Base-by-base conservation (phyloP, 2,113 vertebrate species). In the Tiliqua scincoides region DNA sequence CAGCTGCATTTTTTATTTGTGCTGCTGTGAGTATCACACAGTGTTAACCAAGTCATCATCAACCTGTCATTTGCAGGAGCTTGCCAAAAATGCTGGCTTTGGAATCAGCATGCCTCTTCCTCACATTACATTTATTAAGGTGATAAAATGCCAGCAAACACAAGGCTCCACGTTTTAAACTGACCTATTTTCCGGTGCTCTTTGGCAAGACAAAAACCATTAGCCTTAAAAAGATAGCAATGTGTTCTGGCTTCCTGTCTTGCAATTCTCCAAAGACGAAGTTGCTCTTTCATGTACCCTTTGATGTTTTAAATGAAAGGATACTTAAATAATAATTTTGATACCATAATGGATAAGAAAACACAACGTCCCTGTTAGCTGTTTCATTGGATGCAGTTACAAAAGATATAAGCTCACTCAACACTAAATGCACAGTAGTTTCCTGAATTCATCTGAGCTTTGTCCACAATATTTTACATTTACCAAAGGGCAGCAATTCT, bases 241-340 rank as follows among this genome's bases (percentile, higher is more conserved):
- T 80, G 70, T 87, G 84, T 84, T 81, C 83, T 89, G 88, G 91
- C 91, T 90, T 89, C 85, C 86, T 94, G 87, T 92, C 93, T 86
- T 93, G 80, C 84, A 83, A 63, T 85, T 93, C 89, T 87, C 83
- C 1, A 27, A 89, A 92, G 94, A 94, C 82, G 75, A 91, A 85
- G 90, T 72, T 0, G 91, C 83, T 89, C 93, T 95, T 96, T 96
- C 88, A 94, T 94, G 93, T 91, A 2, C 1, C 72, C 95, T 96
- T 95, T 95, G 95, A 96, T 95, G 95, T 94, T 84, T 79, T 87
- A 94, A 95, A 95, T 95, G 92, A 93, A 94, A 95, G 88, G 85
- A 40, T 1, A 57, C 85, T 94, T 83, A 9, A 84, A 89, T 65
- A 70, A 85, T 79, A 91, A 15, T 85, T 81, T 79, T 91, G 91